Evolutionary conservation across 2,888 invertebrate genomes (phyloP).

Genomic region (Agriopis marginaria): DNA sequence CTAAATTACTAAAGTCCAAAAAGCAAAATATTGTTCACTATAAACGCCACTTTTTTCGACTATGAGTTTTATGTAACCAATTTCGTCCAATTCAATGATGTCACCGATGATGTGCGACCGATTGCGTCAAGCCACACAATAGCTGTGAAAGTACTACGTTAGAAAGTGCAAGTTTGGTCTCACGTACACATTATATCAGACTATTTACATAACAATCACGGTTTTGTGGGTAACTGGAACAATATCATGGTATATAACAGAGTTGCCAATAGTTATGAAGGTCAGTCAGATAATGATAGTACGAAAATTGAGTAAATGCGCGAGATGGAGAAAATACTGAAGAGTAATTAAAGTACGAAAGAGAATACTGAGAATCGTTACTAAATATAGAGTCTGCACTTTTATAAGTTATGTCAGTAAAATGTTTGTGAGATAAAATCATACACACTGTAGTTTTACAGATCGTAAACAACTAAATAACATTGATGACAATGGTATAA

Average conservation of each 20-base stretch:
- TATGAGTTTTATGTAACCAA: conserved; percentile 11
- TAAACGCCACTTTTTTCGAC: not conserved
- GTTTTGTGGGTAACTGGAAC: conserved; percentile 81
- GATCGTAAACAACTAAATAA: not conserved
- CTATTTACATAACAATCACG: conserved; percentile 80
- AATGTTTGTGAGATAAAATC: no score
- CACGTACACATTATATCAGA: conserved; percentile 83
- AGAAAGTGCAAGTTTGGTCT: conserved; percentile 82
- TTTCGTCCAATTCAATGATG: conserved; percentile 39
- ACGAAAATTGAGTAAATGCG: not conserved
- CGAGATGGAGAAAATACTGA: not conserved
- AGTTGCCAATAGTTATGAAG: conserved; percentile 48
- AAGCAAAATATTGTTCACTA: no score
- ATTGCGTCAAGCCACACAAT: conserved; percentile 77
- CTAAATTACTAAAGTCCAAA: not conserved
- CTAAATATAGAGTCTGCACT: no score
- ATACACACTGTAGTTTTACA: not conserved
- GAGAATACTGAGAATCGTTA: not conserved
- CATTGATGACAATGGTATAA: not conserved
- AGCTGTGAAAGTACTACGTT: conserved; percentile 83
- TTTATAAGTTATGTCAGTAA: no score
- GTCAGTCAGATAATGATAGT: conserved; percentile 38
- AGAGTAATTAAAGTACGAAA: not conserved
- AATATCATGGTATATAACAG: conserved; percentile 60
- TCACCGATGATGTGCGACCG: conserved; percentile 52